Evolutionary conservation across 2,797 vertebrate genomes (phyloP).

Genomic region (Thripadectes ignobilis): DNA sequence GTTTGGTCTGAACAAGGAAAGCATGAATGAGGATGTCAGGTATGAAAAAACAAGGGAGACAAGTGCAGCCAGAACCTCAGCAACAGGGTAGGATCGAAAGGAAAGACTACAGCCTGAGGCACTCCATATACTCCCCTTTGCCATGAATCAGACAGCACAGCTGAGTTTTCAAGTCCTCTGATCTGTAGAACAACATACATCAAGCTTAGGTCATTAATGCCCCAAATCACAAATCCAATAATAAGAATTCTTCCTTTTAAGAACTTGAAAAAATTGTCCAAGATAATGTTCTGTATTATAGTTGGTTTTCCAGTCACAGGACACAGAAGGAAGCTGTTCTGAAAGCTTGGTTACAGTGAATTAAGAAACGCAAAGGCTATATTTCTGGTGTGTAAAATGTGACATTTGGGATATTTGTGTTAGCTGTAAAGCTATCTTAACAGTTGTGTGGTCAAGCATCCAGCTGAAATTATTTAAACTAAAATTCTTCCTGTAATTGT

Average conservation of each 20-base stretch:
- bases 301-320: background rate
- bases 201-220: background rate
- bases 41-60: background rate
- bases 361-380: background rate
- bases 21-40: background rate
- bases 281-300: background rate
- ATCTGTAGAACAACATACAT: background rate
- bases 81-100: background rate
- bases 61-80: background rate
- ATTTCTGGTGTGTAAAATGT: background rate
- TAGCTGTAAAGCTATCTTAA: background rate
- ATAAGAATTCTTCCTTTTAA: background rate
- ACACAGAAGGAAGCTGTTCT: background rate
- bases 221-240: background rate
- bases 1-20: background rate
- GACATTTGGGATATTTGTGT: background rate
- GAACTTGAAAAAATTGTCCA: background rate
- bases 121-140: background rate
- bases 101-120: background rate
- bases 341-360: background rate
- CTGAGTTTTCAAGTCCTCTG: background rate
- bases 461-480: background rate
- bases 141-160: background rate
- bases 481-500: background rate
- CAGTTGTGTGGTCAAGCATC: background rate